Evolutionary conservation across 2,113 vertebrate genomes (phyloP), one percentile per base, ranked within the genome.

Genomic region (Rhinolophus ferrumequinum): DNA sequence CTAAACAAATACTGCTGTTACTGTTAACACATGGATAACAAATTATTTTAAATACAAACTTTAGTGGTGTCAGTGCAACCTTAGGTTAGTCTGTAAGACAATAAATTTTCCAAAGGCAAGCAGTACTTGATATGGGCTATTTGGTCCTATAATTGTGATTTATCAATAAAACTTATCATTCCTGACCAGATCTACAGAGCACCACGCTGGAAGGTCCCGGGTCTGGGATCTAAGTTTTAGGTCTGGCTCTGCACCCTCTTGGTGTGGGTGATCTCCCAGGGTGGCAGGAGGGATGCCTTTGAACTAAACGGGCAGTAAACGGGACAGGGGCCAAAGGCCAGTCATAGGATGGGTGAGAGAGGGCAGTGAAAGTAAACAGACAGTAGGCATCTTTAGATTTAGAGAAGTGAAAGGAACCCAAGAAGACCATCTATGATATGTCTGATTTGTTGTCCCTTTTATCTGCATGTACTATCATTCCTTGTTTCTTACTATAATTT

Each of bases 1-100:
- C 99, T 98, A 99, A 97, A 98, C 98, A 99, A 99, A 99, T 99
- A 99, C 99, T 99, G 98, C 99, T 99, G 83, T 99, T 99, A 99
- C 99, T 99, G 98, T 99, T 99, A 98, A 99, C 99, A 98, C 99
- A 99, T 98, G 99, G 99, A 98, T 99, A 99, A 98, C 99, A 99
- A 97, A 99, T 99, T 99, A 99, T 99, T 96, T 99, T 99, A 98
- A 99, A 99, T 95, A 99, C 98, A 97, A 99, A 98, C 98, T 99
- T 88, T 24, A 60, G 75, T 79, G 79, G 24, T 80, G 79, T 93
- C 69, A 66, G 7, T 73, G 72, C 22, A 62, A 85, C 24, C 28
- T 93, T 70, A 54, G 30, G 30, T 64, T 89, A 60, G 50, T 85
- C 35, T 83, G 30, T 72, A 85, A 81, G 89, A 90, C 90, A 90